A percentile compares a stretch with the other conserved stretches of the same genome.
Conservation (phyloP, 1,140 invertebrate genomes). For the Calephelis virginiensis region DNA sequence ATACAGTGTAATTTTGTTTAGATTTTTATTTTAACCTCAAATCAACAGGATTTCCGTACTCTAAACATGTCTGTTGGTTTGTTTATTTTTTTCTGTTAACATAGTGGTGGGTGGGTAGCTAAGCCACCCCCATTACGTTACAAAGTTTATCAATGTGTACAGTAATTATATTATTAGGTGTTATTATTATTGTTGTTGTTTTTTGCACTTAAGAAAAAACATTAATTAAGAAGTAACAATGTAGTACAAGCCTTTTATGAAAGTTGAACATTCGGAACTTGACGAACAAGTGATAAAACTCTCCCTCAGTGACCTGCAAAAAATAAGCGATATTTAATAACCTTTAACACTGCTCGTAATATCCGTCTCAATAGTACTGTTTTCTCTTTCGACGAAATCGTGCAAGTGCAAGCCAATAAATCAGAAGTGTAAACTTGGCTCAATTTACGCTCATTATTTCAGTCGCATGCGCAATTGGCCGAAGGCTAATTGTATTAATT, state of each 20-base stretch:
- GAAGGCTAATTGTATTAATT: conserved; percentile 76
- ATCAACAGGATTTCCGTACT: too few species aligned
- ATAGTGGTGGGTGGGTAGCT: too few species aligned
- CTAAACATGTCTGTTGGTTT: too few species aligned
- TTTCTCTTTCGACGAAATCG: conserved; percentile 76
- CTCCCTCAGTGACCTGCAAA: conserved; percentile 11
- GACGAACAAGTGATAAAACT: conserved; percentile 9
- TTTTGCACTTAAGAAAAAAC: too few species aligned
- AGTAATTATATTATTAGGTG: too few species aligned
- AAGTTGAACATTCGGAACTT: not conserved
- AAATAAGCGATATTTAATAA: conserved; percentile 17
- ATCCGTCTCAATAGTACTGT: conserved; percentile 68
- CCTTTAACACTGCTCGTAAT: conserved; percentile 47
- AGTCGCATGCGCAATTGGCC: conserved; percentile 73
- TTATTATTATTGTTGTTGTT: too few species aligned
- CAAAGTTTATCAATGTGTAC: too few species aligned
- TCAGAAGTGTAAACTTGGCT: conserved; percentile 76
- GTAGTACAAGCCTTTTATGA: not conserved
- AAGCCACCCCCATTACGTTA: too few species aligned
- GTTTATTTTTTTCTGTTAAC: too few species aligned
- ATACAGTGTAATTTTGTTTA: too few species aligned
- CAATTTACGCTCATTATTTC: conserved; percentile 75
- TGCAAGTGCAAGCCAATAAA: conserved; percentile 73
- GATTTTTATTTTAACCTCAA: too few species aligned
- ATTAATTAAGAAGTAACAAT: too few species aligned